These are phyloP conservation scores for Tanypteryx hageni DNA, from an alignment of 2,888 invertebrate genomes.

Conservation along the genomic window DNA sequence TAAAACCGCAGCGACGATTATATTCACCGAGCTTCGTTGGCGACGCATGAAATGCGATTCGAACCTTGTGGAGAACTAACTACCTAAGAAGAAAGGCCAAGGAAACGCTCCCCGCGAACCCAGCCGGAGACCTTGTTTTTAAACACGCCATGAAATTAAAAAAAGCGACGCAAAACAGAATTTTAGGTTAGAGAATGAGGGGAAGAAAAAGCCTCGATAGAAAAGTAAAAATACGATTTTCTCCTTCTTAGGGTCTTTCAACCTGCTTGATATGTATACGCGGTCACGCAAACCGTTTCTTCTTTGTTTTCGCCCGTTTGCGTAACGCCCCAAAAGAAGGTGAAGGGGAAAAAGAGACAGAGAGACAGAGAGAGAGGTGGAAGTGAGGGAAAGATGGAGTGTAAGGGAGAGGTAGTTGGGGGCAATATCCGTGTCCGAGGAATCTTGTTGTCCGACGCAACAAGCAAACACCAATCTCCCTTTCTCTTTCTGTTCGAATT, in stretches of 20 bases:
- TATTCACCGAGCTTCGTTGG: no score
- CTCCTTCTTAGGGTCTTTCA: conserved; percentile 15
- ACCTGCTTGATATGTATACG: conserved; percentile 30
- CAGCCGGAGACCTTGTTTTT: neutral
- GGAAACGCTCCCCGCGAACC: neutral
- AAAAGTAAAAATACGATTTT: neutral
- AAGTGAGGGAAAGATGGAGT: no score
- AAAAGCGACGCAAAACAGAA: neutral
- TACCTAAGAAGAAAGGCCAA: neutral
- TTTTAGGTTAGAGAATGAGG: neutral
- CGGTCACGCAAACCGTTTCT: conserved; percentile 32
- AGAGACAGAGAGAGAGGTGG: neutral
- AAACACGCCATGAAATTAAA: neutral
- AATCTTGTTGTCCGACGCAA: no score
- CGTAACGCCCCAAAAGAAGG: neutral
- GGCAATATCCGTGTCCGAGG: no score
- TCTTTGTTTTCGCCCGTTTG: neutral
- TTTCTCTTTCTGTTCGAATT: no score
- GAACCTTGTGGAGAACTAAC: no score
- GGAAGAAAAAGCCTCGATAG: neutral
- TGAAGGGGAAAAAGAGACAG: no score
- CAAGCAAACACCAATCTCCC: no score
- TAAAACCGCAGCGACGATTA: no score
- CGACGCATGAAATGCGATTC: no score
- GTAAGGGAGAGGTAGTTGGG: no score